Percentiles rank a stretch among this genome's conserved stretches.
Conservation (phyloP, 2,797 vertebrate genomes). For the Chiloscyllium punctatum region DNA sequence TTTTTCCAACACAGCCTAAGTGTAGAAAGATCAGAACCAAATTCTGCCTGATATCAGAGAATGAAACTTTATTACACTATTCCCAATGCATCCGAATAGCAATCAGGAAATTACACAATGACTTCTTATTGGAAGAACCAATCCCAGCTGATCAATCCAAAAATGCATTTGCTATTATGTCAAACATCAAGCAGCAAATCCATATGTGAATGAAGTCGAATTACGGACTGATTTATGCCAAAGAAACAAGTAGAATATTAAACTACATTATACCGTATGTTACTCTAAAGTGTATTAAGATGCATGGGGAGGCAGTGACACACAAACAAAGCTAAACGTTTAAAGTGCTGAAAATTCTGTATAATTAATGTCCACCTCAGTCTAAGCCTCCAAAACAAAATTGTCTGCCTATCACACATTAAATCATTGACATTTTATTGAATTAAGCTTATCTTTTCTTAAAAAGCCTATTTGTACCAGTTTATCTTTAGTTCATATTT, state of each 20-base stretch:
- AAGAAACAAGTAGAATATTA: neutral
- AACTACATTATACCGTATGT: neutral
- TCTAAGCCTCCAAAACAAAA: neutral
- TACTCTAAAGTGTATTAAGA: neutral
- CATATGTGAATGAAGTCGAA: neutral
- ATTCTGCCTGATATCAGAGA: neutral
- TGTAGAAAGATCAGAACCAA: neutral
- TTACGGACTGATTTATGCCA: neutral
- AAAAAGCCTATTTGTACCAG: neutral
- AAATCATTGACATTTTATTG: neutral
- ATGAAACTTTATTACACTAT: neutral
- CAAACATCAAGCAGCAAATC: neutral
- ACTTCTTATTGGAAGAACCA: neutral
- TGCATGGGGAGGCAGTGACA: neutral
- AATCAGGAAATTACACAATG: neutral
- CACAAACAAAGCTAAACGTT: neutral
- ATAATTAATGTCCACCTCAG: neutral
- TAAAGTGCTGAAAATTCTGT: neutral
- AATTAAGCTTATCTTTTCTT: too few relatives aligned
- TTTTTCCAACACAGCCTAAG: neutral
- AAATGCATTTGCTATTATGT: neutral
- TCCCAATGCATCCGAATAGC: neutral
- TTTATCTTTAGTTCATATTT: neutral
- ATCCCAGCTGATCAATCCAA: neutral
- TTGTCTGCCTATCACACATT: neutral